Evolutionary conservation across 2,113 vertebrate genomes (phyloP), one percentile per base, ranked within the genome.

Genomic region (Mirounga angustirostris): DNA sequence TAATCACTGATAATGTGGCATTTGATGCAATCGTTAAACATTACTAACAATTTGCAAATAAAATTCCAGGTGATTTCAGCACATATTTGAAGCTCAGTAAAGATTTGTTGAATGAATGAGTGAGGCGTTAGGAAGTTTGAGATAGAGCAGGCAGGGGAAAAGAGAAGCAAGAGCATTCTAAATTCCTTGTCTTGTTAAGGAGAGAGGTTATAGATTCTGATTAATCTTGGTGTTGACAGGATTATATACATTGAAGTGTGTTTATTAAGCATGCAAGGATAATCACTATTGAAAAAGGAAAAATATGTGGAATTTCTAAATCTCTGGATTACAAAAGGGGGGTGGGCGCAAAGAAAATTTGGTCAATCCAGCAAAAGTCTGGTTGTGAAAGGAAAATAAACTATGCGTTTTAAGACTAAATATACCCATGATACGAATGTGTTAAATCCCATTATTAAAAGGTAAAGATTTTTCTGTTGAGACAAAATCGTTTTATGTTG

Each of bases 301-400:
- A 94, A 94, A 89, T 14, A 63, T 94, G 26, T 50, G 36, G 54
- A 82, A 61, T 74, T 84, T 84, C 30, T 50, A 93, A 93, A 43
- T 26, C 14, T 74, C 43, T 84, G 54, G 56, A 73, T 95, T n/a
- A 52, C 14, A 33, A 26, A 40, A 67, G 54, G 58, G 12, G 30
- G 46, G 40, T 4, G 40, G 82, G 43, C 43, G 26, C 26, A 83
- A 52, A 80, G 84, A 94, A 76, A 90, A 65, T 90, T n/a, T 76
- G 9, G 63, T 84, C 58, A 43, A 21, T 63, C 28, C 26, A 83
- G 86, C 28, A 74, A 74, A 76, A 40, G 7, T 54, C 46, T 54
- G 26, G 46, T 59, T 80, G 36, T 12, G 46, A 65, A 76, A 43
- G 24, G n/a, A 80, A 88, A 69, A 28, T 21, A 90, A 74, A 59